Evolutionary conservation across 2,797 vertebrate species (phyloP), one percentile per base, ranked within the genome.

Genomic region (Neosalanx taihuensis): DNA sequence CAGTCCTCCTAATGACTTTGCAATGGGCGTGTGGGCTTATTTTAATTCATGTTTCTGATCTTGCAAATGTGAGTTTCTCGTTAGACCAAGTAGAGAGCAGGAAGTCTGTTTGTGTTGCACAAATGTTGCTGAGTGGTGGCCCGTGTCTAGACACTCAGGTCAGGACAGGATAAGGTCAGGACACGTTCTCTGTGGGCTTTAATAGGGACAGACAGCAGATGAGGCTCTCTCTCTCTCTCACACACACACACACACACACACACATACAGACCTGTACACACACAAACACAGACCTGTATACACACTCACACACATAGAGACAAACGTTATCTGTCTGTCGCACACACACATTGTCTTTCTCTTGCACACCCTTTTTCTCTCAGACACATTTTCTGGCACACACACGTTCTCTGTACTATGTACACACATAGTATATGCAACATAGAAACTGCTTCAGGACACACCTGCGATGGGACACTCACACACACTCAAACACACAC

Each of bases 351-450:
- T 33, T 30, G 17, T 18, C 63, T 31, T 9, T 31, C 29, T 33
- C 62, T 33, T 15, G 4, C 60, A 10, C 60, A 6, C 60, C 35
- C 18, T n/a, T n/a, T 60, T 3, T 26, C 23, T 10, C 58, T 9
- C 58, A 12, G 30, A 31, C 29, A 17, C 30, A 0, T 0, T n/a
- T 15, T 12, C 12, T n/a, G 1, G 4, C 29, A 13, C 29, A 5
- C 12, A 5, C 13, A 13, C 26, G 3, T 23, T 30, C 60, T 30
- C 12, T 33, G 10, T 29, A 12, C 53, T 46, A 67, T 6, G 12
- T n/a, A 58, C 63, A 33, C 64, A 68, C 26, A 57, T 49, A 68
- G 57, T 15, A 57, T 49, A 68, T 26, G 30, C 51, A 68, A 67
- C 49, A 53, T 9, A 9, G 7, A 20, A n/a, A 3, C 31, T 4